Percentiles rank a stretch among this genome's conserved stretches.
Evolutionary conservation across 2,888 invertebrate genomes (phyloP).

Genomic region (Agonopterix alstromeriana): DNA sequence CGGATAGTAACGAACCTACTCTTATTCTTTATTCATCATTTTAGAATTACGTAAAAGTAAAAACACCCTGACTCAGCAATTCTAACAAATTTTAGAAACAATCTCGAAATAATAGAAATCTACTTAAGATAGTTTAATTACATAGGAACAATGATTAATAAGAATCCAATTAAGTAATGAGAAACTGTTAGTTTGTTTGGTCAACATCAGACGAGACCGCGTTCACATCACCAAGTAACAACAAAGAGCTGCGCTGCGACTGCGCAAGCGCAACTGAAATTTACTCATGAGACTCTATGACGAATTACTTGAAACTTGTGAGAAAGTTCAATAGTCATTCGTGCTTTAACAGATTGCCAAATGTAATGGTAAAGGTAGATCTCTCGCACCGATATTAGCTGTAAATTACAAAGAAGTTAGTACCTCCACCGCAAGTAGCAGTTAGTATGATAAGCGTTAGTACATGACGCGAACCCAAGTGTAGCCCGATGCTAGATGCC

Average conservation of each 20-base stretch:
- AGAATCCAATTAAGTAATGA: constrained; percentile 65
- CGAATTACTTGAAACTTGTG: too few species aligned
- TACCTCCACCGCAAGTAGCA: constrained; percentile 36
- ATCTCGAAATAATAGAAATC: constrained; percentile 54
- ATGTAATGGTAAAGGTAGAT: too few species aligned
- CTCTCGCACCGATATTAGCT: constrained; percentile 3
- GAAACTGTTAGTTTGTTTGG: constrained; percentile 53
- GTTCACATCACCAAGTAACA: constrained; percentile 23
- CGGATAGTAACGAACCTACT: too few species aligned
- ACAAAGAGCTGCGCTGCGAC: not conserved
- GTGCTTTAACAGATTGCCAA: too few species aligned
- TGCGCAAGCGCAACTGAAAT: not conserved
- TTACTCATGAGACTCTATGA: too few species aligned
- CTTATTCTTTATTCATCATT: too few species aligned
- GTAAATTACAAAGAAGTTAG: constrained; percentile 24
- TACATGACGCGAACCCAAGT: constrained; percentile 29
- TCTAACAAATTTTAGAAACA: constrained; percentile 7
- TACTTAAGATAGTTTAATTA: constrained; percentile 59
- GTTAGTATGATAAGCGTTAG: constrained; percentile 34
- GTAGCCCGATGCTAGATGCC: constrained; percentile 6
- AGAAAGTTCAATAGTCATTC: too few species aligned
- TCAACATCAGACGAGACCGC: constrained; percentile 52
- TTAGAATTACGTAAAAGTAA: too few species aligned
- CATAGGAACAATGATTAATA: constrained; percentile 58
- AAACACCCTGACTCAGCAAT: constrained; percentile 17